Percentiles rank a stretch among this genome's conserved stretches.
phyloP scores from a whole-genome alignment of 2,888 invertebrate genomes.

The Cynaeus angustus region DNA sequence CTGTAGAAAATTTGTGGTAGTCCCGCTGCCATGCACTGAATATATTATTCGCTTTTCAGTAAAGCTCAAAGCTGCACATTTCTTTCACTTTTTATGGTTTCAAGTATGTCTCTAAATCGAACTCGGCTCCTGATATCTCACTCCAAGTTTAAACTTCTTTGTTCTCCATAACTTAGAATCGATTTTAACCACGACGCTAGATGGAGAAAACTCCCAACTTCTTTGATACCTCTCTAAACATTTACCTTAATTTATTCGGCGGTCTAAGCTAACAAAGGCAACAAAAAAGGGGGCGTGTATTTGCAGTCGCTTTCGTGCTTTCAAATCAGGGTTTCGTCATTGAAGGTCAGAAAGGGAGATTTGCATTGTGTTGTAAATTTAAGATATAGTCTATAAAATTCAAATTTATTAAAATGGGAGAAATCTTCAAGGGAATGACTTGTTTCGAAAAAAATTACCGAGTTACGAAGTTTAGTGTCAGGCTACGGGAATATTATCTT shows the following conservation, averaged over 20 bases:
- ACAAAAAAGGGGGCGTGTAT: slow-evolving; percentile 18
- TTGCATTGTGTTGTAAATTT: slow-evolving; percentile 2
- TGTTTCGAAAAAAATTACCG: slow-evolving; percentile 1
- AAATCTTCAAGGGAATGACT: not conserved
- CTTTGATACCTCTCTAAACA: slow-evolving; percentile 41
- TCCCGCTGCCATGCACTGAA: slow-evolving; percentile 13
- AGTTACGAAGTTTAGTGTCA: not conserved
- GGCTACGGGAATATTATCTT: slow-evolving; percentile 2
- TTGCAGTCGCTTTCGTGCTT: not conserved
- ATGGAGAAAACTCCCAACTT: slow-evolving; percentile 35
- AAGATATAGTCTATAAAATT: slow-evolving; percentile 21
- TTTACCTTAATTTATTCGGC: slow-evolving; percentile 40
- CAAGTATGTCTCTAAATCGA: slow-evolving; percentile 24
- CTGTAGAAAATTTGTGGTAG: not conserved
- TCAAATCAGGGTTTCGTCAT: slow-evolving; percentile 5
- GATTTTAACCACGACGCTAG: slow-evolving; percentile 30
- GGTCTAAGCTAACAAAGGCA: slow-evolving; percentile 21
- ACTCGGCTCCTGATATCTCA: slow-evolving; percentile 27
- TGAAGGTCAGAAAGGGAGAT: not conserved
- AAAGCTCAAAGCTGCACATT: slow-evolving; percentile 16
- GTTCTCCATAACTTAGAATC: slow-evolving; percentile 42
- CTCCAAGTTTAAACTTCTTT: slow-evolving; percentile 41
- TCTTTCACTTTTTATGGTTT: slow-evolving; percentile 11
- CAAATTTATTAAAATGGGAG: not conserved
- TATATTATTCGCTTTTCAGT: slow-evolving; percentile 1